Evolutionary conservation across 2,888 invertebrate species (phyloP).

Genomic region (Pseudolycoriella hygida): DNA sequence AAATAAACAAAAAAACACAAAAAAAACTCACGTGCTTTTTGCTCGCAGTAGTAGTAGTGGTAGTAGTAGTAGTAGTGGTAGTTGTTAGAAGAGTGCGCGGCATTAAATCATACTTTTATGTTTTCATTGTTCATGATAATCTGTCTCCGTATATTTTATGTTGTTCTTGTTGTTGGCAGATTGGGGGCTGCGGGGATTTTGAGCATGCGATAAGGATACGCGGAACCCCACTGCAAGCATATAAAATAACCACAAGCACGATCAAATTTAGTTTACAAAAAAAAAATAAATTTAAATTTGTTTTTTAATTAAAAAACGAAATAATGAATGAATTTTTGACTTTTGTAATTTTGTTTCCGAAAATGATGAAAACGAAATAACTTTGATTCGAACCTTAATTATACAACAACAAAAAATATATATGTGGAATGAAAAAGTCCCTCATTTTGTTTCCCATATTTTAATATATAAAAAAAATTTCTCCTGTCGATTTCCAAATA

Average conservation of each 20-base stretch:
- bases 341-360: too few species aligned
- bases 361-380: too few species aligned
- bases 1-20: constrained; percentile 14
- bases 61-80: constrained; percentile 7
- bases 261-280: constrained; percentile 14
- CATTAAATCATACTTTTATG: not conserved
- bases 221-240: constrained; percentile 77
- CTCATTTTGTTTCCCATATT: too few species aligned
- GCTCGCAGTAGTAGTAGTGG: constrained; percentile 11
- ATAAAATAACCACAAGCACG: constrained; percentile 17
- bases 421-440: too few species aligned
- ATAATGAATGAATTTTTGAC: constrained; percentile 5
- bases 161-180: constrained; percentile 35
- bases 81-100: constrained; percentile 11
- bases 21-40: constrained; percentile 17
- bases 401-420: too few species aligned
- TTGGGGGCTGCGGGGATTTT: constrained; percentile 32
- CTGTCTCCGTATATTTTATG: constrained; percentile 18
- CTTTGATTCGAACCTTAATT: too few species aligned
- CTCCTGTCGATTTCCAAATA: too few species aligned
- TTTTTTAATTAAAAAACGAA: constrained; percentile 7
- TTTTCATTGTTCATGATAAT: constrained; percentile 11
- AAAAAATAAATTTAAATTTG: constrained; percentile 5
- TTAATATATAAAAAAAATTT: too few species aligned
- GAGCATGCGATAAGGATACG: constrained; percentile 78